These are phyloP conservation scores for Ochotona curzoniae DNA, from an alignment of 2,113 vertebrate species.

Conservation along the genomic window DNA sequence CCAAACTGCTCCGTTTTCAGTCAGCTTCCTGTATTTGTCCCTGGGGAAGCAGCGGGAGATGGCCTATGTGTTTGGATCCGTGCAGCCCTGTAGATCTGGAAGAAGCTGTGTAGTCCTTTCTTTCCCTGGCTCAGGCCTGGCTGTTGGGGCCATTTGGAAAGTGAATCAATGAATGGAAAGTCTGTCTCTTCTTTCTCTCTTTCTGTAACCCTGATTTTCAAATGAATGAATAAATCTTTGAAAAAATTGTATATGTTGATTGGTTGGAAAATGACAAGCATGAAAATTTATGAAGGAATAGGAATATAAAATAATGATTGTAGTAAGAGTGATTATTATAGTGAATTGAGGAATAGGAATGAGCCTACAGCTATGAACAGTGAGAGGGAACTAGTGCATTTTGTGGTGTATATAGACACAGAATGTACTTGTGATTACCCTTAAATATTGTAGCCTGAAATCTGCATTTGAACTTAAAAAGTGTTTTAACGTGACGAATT, in stretches of 20 bases:
- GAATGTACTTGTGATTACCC: conserved; percentile 40
- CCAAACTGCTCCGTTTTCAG: no score
- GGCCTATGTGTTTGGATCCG: no score
- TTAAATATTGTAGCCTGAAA: conserved; percentile 34
- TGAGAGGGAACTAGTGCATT: conserved; percentile 26
- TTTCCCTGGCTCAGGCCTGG: no score
- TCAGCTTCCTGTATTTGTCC: no score
- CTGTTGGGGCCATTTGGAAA: no score
- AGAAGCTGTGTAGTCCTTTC: no score
- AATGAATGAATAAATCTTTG: no score
- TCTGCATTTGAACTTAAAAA: conserved; percentile 41
- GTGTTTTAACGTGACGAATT: conserved; percentile 41
- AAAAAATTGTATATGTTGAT: conserved; percentile 11
- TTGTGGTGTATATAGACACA: background rate
- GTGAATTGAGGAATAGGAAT: background rate
- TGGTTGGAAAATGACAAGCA: conserved; percentile 46
- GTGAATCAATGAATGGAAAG: no score
- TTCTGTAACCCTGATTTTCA: no score
- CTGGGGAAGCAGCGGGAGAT: no score
- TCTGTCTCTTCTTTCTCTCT: no score
- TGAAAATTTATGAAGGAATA: conserved; percentile 31
- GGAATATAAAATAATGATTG: background rate
- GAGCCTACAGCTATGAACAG: background rate
- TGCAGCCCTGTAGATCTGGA: no score
- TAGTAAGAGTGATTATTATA: background rate